Conservation (phyloP, 2,797 vertebrate genomes). For the Oreortyx pictus region DNA sequence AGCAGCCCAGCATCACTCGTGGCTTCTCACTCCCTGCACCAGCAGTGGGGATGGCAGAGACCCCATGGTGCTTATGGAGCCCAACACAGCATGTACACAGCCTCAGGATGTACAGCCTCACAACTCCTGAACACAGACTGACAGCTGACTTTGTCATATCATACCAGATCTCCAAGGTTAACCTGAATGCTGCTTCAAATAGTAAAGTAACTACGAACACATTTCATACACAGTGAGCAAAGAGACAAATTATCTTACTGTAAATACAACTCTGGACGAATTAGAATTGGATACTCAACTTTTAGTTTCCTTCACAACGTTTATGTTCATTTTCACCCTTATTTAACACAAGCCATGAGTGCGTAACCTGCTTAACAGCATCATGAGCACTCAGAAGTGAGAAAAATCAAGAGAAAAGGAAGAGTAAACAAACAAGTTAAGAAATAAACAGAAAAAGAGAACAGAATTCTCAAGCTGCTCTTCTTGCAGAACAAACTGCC, state of each 20-base stretch:
- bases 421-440: neutral
- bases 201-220: neutral
- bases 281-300: neutral
- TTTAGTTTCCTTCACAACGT: neutral
- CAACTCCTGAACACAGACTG: accelerated
- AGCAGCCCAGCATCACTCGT: neutral
- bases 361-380: neutral
- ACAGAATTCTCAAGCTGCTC: neutral
- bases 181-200: neutral
- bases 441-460: neutral
- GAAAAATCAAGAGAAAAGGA: neutral
- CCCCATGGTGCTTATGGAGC: neutral
- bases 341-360: neutral
- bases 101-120: neutral
- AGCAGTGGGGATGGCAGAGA: neutral
- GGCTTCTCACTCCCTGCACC: neutral
- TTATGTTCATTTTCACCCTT: neutral
- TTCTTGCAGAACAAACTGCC: neutral
- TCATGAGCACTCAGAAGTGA: neutral
- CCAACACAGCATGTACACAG: neutral
- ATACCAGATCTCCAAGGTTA: neutral
- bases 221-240: neutral
- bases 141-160: neutral
- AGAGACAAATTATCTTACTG: neutral
- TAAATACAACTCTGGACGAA: neutral